Evolutionary conservation across 2,797 vertebrate species (phyloP).

Genomic region (Psittacula derbiana): DNA sequence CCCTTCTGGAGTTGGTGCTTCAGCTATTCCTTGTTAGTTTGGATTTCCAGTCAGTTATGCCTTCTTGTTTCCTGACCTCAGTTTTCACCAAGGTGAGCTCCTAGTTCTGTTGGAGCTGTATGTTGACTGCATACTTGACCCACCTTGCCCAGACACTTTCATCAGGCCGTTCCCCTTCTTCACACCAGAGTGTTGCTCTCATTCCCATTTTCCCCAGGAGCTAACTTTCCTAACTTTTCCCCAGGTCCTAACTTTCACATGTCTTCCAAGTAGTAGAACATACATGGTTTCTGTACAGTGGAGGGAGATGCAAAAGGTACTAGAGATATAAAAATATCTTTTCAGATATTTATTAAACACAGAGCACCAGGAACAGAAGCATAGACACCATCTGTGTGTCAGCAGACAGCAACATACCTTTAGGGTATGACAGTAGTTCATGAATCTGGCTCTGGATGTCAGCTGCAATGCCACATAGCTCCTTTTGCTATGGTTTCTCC

Average conservation of each 20-base stretch:
- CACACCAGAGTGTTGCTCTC: not conserved
- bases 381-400: not conserved
- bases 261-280: not conserved
- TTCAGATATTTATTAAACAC: not conserved
- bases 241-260: not conserved
- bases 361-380: not conserved
- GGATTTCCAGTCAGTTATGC: not conserved
- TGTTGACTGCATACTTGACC: not conserved
- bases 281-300: not conserved
- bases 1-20: not conserved
- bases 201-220: not conserved
- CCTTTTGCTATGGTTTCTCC: not conserved
- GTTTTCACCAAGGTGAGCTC: not conserved
- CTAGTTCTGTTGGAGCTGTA: not conserved
- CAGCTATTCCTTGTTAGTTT: not conserved
- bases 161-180: not conserved
- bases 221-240: too few species aligned
- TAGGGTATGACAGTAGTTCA: not conserved
- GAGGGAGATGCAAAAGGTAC: not conserved
- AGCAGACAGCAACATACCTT: not conserved
- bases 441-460: not conserved
- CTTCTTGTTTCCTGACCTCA: not conserved
- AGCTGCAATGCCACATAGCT: not conserved
- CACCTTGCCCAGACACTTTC: not conserved
- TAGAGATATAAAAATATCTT: not conserved